phyloP scores from a whole-genome alignment of 1,140 invertebrate species.

The Pachypeltis micranthus region DNA sequence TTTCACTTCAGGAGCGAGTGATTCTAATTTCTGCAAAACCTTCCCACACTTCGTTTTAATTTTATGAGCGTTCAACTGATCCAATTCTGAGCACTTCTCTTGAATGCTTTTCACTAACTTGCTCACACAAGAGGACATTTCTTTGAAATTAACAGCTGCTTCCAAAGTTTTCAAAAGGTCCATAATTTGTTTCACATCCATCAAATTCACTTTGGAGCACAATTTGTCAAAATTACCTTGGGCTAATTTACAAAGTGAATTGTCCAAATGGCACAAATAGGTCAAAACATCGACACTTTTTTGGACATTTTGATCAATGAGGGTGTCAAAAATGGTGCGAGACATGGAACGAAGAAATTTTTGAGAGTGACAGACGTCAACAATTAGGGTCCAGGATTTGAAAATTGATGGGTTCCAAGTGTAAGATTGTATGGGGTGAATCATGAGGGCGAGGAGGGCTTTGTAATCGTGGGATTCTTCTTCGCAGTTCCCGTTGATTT shows the following conservation, averaged over 20 bases:
- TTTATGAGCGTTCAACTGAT: not conserved
- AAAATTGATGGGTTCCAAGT: not conserved
- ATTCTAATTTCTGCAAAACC: not conserved
- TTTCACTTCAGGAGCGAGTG: not conserved
- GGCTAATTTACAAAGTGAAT: not conserved
- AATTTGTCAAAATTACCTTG: not conserved
- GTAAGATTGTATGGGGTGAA: not conserved
- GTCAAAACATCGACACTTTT: not conserved
- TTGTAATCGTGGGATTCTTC: not conserved
- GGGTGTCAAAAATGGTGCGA: not conserved
- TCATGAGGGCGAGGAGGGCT: not conserved
- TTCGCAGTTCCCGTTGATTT: not conserved
- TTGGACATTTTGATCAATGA: not conserved
- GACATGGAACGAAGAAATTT: not conserved
- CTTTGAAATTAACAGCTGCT: not conserved
- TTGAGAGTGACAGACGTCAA: not conserved
- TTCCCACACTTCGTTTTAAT: conserved; percentile 4
- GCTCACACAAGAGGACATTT: not conserved
- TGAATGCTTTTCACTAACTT: not conserved
- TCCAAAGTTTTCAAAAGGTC: conserved; percentile 1
- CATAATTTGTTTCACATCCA: conserved; percentile 12
- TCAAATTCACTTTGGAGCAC: not conserved
- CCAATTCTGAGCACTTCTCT: not conserved
- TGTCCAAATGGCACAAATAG: not conserved
- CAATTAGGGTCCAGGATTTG: not conserved